A percentile compares a stretch with the other conserved stretches of the same genome.
Conservation (phyloP, 2,888 invertebrate species). For the Criorhina ranunculi region DNA sequence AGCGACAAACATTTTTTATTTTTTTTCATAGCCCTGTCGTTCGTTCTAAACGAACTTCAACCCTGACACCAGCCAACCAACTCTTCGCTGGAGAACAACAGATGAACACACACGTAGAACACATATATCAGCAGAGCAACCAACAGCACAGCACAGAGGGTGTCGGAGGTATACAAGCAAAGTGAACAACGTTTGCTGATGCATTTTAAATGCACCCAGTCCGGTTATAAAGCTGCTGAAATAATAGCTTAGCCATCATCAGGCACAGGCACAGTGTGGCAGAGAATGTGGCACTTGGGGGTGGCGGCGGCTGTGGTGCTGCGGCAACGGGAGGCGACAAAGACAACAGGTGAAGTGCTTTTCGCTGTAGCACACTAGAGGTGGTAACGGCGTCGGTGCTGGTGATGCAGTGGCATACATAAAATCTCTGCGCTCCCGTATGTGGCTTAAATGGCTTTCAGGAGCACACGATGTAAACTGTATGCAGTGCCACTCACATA, state of each 20-base stretch:
- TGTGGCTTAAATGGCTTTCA: constrained; percentile 75
- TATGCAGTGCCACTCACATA: constrained; percentile 41
- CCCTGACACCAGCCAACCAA: constrained; percentile 30
- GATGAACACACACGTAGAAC: constrained; percentile 65
- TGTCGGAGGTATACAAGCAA: constrained; percentile 35
- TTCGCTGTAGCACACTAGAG: constrained; percentile 70
- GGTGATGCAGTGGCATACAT: constrained; percentile 62
- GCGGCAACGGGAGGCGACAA: constrained; percentile 74
- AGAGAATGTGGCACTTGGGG: constrained; percentile 3
- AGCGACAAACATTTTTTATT: constrained; percentile 69
- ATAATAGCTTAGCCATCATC: constrained; percentile 76
- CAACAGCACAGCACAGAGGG: constrained; percentile 22
- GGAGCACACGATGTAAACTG: constrained; percentile 37
- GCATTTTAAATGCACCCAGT: constrained; percentile 77
- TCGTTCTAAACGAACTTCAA: constrained; percentile 56
- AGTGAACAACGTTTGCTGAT: constrained; percentile 77
- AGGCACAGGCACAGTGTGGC: constrained; percentile 30
- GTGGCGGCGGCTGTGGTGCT: constrained; percentile 56
- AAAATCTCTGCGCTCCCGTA: constrained; percentile 74
- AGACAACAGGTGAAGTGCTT: constrained; percentile 77
- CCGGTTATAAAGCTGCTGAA: constrained; percentile 77
- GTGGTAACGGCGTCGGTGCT: constrained; percentile 48
- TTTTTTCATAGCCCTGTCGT: constrained; percentile 6
- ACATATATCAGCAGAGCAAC: constrained; percentile 59
- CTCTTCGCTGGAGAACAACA: constrained; percentile 52